A percentile compares a stretch with the other conserved stretches of the same genome.
Conservation (phyloP, 2,797 vertebrate species). For the Hemitrygon akajei region DNA sequence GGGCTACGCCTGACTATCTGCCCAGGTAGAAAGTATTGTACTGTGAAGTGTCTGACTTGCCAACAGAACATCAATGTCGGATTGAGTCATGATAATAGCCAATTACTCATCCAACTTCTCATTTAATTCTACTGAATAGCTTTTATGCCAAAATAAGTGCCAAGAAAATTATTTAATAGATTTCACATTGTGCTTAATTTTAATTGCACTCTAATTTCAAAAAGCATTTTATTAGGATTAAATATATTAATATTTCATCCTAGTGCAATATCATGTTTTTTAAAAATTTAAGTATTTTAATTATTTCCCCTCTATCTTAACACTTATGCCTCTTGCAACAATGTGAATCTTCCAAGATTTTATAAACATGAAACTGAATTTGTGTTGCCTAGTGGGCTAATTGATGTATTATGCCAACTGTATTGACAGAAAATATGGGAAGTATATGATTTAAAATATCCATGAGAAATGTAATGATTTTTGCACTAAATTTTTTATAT, state of each 20-base stretch:
- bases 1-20: neutral
- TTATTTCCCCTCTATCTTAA: too few species aligned
- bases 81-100: neutral
- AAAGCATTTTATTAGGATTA: neutral
- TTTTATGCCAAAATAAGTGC: neutral
- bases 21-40: neutral
- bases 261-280: neutral
- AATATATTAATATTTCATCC: neutral
- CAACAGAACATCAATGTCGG: too few species aligned
- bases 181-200: neutral
- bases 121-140: neutral
- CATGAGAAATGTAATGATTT: neutral
- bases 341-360: neutral
- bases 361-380: neutral
- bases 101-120: neutral
- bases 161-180: neutral
- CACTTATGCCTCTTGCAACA: neutral
- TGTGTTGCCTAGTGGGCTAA: neutral
- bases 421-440: neutral
- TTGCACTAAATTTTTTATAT: neutral
- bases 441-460: neutral
- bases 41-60: neutral
- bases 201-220: neutral
- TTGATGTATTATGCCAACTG: neutral
- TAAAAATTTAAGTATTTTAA: neutral